Evolutionary conservation across 2,113 vertebrate genomes (phyloP).

Genomic region (Rhadina sibilatrix): DNA sequence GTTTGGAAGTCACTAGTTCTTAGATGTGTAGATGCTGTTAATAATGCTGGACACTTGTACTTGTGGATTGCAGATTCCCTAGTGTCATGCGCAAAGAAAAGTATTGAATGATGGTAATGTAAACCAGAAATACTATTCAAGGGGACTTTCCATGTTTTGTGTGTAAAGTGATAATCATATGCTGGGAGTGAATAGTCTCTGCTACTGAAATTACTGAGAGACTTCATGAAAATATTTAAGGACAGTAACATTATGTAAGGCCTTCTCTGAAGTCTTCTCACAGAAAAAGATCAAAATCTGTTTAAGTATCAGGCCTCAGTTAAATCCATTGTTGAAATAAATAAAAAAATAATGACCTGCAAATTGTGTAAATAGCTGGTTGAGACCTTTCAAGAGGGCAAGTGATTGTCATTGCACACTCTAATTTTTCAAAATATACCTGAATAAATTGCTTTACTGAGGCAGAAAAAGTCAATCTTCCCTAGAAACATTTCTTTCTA

Average conservation of each 20-base stretch:
- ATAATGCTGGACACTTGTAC: neutral
- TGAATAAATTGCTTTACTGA: neutral
- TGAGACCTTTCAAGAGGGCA: neutral
- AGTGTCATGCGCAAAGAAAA: neutral
- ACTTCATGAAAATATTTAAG: neutral
- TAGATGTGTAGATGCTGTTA: neutral
- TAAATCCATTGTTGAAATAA: neutral
- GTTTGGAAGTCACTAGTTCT: neutral
- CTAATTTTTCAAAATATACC: neutral
- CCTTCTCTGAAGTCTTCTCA: neutral
- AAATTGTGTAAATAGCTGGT: neutral
- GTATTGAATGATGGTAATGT: neutral
- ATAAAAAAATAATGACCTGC: neutral
- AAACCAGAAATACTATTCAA: neutral
- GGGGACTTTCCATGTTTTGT: neutral
- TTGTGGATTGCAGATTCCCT: neutral
- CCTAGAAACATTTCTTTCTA: neutral
- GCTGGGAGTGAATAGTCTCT: neutral
- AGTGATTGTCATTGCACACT: neutral
- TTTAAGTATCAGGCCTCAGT: neutral
- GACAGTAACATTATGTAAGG: accelerated
- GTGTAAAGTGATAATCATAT: neutral
- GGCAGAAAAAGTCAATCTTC: neutral
- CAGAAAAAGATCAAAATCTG: neutral
- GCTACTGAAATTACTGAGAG: neutral